Percentiles rank a stretch among this genome's conserved stretches.
Conservation (phyloP, 2,797 vertebrate species). For the Aotus griseimembra region DNA sequence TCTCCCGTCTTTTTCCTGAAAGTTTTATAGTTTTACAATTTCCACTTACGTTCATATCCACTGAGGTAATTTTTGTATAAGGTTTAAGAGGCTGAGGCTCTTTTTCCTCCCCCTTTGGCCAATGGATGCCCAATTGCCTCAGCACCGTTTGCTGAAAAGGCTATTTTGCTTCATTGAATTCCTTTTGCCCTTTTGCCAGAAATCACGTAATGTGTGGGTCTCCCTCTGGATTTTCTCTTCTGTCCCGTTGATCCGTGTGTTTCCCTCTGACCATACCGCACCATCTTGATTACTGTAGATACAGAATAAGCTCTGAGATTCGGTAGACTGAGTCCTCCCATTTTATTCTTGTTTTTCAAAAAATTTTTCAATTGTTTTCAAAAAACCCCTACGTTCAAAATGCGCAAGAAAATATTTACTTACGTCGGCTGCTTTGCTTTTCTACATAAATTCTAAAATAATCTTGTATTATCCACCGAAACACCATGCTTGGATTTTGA, state of each 20-base stretch:
- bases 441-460: not conserved
- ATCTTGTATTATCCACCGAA: not conserved
- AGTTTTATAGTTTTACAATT: not conserved
- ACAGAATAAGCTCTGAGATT: not conserved
- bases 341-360: not conserved
- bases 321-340: no score
- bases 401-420: not conserved
- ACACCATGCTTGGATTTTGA: not conserved
- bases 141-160: not conserved
- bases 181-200: not conserved
- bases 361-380: not conserved
- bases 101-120: not conserved
- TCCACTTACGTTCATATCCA: not conserved
- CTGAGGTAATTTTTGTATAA: not conserved
- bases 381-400: not conserved
- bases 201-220: fast-evolving
- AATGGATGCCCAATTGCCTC: no score
- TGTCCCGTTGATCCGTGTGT: not conserved
- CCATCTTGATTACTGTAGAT: no score
- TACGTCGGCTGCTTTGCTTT: not conserved
- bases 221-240: not conserved
- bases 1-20: not conserved
- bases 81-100: not conserved
- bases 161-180: not conserved
- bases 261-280: not conserved